phyloP scores from a whole-genome alignment of 2,888 invertebrate genomes.

The Mellilla xanthometata region DNA sequence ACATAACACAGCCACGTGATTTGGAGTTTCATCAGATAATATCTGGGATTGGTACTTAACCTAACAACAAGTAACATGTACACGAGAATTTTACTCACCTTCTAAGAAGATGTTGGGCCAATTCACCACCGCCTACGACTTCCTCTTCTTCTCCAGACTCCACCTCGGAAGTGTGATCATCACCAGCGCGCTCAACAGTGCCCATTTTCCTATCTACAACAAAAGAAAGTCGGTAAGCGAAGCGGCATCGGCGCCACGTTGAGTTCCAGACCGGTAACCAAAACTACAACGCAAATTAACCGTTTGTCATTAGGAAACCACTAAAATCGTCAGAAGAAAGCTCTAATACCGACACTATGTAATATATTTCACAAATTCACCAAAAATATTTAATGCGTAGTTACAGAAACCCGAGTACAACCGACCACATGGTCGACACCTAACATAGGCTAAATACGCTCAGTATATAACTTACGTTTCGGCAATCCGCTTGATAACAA shows the following conservation, averaged over 20 bases:
- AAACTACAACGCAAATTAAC: conserved; percentile 30
- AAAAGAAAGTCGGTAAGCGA: conserved; percentile 40
- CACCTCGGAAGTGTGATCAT: conserved; percentile 84
- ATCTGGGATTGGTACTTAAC: not conserved
- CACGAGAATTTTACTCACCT: conserved; percentile 45
- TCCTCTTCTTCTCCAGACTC: conserved; percentile 87
- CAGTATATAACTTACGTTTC: conserved; percentile 34
- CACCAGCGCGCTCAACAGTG: conserved; percentile 85
- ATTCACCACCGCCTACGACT: conserved; percentile 77
- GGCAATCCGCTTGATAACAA: conserved; percentile 26
- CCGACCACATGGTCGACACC: conserved; percentile 72
- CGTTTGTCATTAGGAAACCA: conserved; percentile 17
- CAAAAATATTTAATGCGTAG: conserved; percentile 75
- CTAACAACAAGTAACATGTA: not conserved
- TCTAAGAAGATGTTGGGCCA: conserved; percentile 69
- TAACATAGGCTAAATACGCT: conserved; percentile 32
- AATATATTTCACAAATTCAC: conserved; percentile 35
- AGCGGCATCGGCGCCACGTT: conserved; percentile 68
- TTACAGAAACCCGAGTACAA: conserved; percentile 56
- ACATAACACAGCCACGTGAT: not conserved
- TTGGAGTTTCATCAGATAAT: too few relatives aligned
- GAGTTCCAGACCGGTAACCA: conserved; percentile 52
- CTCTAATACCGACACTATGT: conserved; percentile 26
- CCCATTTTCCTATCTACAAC: conserved; percentile 81
- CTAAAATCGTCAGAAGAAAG: conserved; percentile 25